These are phyloP conservation scores for Amiota communis DNA, from an alignment of 2,888 invertebrate genomes.

Conservation along the genomic window DNA sequence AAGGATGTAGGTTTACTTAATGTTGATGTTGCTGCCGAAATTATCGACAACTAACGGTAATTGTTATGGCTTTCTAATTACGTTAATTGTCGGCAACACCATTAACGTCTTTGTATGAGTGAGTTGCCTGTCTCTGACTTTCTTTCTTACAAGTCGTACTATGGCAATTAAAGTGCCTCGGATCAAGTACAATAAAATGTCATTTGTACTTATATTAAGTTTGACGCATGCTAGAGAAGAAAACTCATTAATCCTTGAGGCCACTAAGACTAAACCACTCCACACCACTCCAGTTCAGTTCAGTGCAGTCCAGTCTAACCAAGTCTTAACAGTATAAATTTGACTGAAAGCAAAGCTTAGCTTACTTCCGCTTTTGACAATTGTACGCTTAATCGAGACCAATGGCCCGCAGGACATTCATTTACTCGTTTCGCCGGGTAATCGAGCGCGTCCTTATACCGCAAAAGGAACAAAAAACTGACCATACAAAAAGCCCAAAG, in stretches of 20 bases:
- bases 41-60: constrained; percentile 50
- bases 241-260: constrained; percentile 48
- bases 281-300: no score
- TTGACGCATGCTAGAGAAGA: constrained; percentile 43
- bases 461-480: background rate
- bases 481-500: background rate
- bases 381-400: background rate
- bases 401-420: background rate
- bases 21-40: constrained; percentile 30
- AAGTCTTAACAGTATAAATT: background rate
- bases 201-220: constrained; percentile 51
- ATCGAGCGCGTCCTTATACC: background rate
- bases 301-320: background rate
- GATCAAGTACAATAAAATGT: constrained; percentile 56
- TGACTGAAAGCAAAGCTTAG: constrained; percentile 1
- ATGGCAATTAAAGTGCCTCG: background rate
- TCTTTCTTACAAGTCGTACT: no score
- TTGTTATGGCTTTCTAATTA: constrained; percentile 67
- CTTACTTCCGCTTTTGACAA: background rate
- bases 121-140: no score
- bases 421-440: constrained; percentile 11
- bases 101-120: constrained; percentile 22
- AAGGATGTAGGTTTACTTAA: background rate
- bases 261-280: no score
- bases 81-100: constrained; percentile 50